Evolutionary conservation across 1,140 invertebrate species (phyloP).

Genomic region (Brachionus angularis): DNA sequence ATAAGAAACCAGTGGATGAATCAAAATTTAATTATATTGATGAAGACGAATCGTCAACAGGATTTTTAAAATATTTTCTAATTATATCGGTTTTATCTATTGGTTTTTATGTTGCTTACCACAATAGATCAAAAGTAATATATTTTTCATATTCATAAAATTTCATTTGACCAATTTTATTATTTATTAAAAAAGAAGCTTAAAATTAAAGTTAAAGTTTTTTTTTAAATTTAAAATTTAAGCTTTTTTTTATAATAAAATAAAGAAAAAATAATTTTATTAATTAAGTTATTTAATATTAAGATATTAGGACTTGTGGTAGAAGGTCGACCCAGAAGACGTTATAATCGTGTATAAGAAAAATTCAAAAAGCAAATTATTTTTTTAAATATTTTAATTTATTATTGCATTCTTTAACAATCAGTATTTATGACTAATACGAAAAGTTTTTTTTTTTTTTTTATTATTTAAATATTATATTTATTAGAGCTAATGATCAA

Average conservation of each 20-base stretch:
- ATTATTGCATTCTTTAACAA: too few relatives aligned
- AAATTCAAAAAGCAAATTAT: too few relatives aligned
- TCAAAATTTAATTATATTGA: constrained; percentile 12
- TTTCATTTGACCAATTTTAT: too few relatives aligned
- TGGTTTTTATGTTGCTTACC: constrained; percentile 2
- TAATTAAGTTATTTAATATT: not conserved
- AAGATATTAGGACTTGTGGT: constrained; percentile 24
- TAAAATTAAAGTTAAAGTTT: too few relatives aligned
- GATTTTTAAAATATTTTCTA: constrained; percentile 40
- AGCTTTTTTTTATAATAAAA: not conserved
- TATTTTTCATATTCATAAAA: too few relatives aligned
- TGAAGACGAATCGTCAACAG: constrained; percentile 16
- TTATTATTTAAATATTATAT: not conserved
- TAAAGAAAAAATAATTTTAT: constrained; percentile 12
- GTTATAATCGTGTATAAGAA: constrained; percentile 9
- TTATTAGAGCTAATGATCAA: too few relatives aligned
- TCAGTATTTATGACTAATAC: too few relatives aligned
- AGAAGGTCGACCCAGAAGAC: constrained; percentile 19
- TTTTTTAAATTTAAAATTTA: too few relatives aligned
- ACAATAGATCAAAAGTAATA: constrained; percentile 32
- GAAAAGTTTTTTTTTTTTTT: not conserved
- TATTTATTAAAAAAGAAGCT: too few relatives aligned
- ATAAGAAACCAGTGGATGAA: not conserved
- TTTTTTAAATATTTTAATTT: too few relatives aligned
- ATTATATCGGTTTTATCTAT: constrained; percentile 15